Conservation (phyloP, 2,113 vertebrate genomes). For the Sebastes schlegelii region DNA sequence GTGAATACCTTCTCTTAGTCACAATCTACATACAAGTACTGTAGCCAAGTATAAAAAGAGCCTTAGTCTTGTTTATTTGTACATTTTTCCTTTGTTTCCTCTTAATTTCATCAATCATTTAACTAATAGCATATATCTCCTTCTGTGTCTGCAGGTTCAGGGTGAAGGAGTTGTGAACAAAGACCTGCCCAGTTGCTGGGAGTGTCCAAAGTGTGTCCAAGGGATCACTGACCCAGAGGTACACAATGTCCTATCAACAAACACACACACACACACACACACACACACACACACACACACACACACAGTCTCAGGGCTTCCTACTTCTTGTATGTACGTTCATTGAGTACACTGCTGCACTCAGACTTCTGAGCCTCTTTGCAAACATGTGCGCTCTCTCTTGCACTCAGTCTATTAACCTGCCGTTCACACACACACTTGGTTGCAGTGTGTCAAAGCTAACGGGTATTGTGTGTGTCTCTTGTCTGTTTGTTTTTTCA, state of each 20-base stretch:
- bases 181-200: slow-evolving; percentile 98
- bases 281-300: slow-evolving; percentile 13
- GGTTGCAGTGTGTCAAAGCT: slow-evolving; percentile 32
- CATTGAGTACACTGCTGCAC: not conserved
- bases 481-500: slow-evolving; percentile 23
- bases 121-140: not conserved
- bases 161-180: slow-evolving; percentile 94
- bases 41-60: not conserved
- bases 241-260: not conserved
- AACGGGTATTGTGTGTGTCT: slow-evolving; percentile 59
- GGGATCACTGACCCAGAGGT: slow-evolving; percentile 88
- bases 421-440: slow-evolving; percentile 16
- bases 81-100: not conserved
- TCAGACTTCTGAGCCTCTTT: not conserved
- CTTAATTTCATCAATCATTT: not conserved
- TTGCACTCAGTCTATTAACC: not conserved
- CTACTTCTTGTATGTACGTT: not conserved
- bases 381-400: not conserved
- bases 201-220: slow-evolving; percentile 95
- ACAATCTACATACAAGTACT: not conserved
- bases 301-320: not conserved
- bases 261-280: slow-evolving; percentile 19
- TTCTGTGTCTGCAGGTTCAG: slow-evolving; percentile 83
- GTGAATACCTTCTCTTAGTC: not conserved
- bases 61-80: not conserved